Evolutionary conservation across 1,140 invertebrate species (phyloP), one percentile per base, ranked within the genome.

Genomic region (Drosophila asahinai): DNA sequence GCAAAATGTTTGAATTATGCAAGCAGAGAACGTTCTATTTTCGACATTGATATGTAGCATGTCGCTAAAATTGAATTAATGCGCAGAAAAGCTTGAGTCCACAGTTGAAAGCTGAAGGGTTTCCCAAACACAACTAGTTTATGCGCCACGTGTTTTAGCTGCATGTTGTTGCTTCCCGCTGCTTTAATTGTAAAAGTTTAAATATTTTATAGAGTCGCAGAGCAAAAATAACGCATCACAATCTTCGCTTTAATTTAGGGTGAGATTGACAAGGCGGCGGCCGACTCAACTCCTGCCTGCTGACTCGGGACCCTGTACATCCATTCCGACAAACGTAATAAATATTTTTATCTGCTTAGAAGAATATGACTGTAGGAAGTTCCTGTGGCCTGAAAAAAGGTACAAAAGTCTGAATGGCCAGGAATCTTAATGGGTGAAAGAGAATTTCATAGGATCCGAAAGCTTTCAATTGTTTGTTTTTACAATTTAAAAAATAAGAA

Each of bases 21-120:
- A 86, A 74, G 47, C 61, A 64, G 70, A 55, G 52, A 67, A 17
- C 49, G 52, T 72, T 70, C 43, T 36, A 57, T 77, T 68, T 68
- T 54, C 67, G 30, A 51, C 30, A 61, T 42, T 14, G 47, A 71
- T 33, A 45, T 43, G 42, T 43, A 51, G 42, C 65, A 72, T 67
- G 54, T 74, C 64, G 22, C 60, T 63, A 11, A 45, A 86, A 86
- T 82, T 68, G 65, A 80, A 86, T 86, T 86, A 77, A 64, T 86
- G 63, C 66, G 17, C 49, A 49, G 63, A 60, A 72, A 82, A 75
- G 58, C 25, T 86, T 68, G 51, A 66, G 73, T 77, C 58, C 49
- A 73, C 11, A 40, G 30, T 14, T 25, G 14, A 7, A 19, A 67
- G 14, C 17, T 61, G 19, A 30, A 47, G 7, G n/a, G 36, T 38